Base-by-base conservation (phyloP, 1,140 invertebrate genomes). In the Drosophila bocki region DNA sequence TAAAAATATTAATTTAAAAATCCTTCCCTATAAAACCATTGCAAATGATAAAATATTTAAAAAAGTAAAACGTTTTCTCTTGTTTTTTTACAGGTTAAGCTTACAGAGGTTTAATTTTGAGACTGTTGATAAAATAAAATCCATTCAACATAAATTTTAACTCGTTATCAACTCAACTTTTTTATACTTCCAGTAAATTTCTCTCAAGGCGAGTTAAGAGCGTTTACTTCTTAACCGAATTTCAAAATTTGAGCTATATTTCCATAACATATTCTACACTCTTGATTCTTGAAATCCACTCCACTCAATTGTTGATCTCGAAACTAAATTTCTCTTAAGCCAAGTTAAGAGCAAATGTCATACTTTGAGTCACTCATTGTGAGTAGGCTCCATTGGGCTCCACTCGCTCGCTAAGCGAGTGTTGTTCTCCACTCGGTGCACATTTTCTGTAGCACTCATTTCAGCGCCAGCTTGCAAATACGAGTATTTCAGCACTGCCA, bases 401-500 rank as follows among this genome's bases (percentile, higher is more conserved):
- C 0, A 42, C 62, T 67, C 67, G 42, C n/a, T 35, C 35, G 6
- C 7, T 11, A 4, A 50, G 13, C 13, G 7, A 11, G 12, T 2
- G 11, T 26, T n/a, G 32, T 48, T 41, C 35, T 12, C 35, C 44
- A 51, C 45, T 60, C 37, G 7, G 13, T 35, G 42, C 26, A 33
- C 42, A 50, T 44, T 78, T 63, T 56, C 13, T 45, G 50, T 56
- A 37, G 67, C 63, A 77, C 69, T 54, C 64, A n/a, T 57, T 64
- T 81, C 41, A 63, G 69, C 61, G 60, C 37, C 65, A 75, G 53
- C 61, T 70, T 80, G 72, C 76, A 57, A 82, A 78, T 67, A 3
- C 57, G 53, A 26, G 57, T 29, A 69, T 72, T 67, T 79, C 75
- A 65, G 44, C 41, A 33, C 68, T 54, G 15, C 47, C 78, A 63